A percentile compares a stretch with the other conserved stretches of the same genome.
Evolutionary conservation across 1,140 invertebrate species (phyloP).

Genomic region (Halesus radiatus): DNA sequence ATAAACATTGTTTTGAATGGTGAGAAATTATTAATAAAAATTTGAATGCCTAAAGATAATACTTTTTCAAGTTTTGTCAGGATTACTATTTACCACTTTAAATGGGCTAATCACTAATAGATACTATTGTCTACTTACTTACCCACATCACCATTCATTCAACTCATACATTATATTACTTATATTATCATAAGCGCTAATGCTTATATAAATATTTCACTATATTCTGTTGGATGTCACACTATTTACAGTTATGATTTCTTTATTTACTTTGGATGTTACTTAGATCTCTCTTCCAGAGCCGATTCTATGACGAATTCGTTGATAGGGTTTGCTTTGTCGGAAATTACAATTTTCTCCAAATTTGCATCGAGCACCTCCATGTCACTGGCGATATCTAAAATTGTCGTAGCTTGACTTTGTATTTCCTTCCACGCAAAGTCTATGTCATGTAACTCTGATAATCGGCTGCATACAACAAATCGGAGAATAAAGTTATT

Average conservation of each 20-base stretch:
- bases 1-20: too few relatives aligned
- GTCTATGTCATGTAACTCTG: slow-evolving; percentile 85
- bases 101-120: too few relatives aligned
- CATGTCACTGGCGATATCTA: slow-evolving; percentile 31
- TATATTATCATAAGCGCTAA: neutral
- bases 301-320: slow-evolving; percentile 31
- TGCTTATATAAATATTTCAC: too few relatives aligned
- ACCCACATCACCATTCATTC: too few relatives aligned
- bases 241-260: neutral
- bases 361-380: slow-evolving; percentile 19
- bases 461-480: slow-evolving; percentile 90
- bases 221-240: too few relatives aligned
- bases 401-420: slow-evolving; percentile 42
- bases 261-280: neutral
- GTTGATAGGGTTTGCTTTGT: slow-evolving; percentile 46
- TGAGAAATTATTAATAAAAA: too few relatives aligned
- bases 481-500: slow-evolving; percentile 90
- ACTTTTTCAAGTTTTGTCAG: too few relatives aligned
- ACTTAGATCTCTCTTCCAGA: slow-evolving; percentile 51
- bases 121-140: too few relatives aligned
- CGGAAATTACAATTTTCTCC: slow-evolving; percentile 46
- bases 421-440: slow-evolving; percentile 85
- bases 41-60: too few relatives aligned
- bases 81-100: too few relatives aligned
- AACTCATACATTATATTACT: neutral